A percentile compares a stretch with the other conserved stretches of the same genome.
phyloP scores from a whole-genome alignment of 2,797 vertebrate genomes.

The Austrolebias charrua region DNA sequence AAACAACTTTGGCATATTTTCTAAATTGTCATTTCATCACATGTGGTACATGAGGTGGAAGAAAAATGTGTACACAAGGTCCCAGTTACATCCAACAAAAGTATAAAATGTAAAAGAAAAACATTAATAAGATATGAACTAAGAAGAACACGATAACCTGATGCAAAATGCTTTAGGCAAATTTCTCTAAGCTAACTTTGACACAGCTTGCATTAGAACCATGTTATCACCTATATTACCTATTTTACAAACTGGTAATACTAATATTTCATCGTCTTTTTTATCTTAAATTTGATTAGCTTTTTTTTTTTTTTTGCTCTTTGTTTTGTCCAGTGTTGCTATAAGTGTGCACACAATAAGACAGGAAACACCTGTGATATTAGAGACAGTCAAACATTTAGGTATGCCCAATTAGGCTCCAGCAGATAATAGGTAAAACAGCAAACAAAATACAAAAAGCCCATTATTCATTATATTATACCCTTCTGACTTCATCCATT shows the following conservation, averaged over 20 bases:
- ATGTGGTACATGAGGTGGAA: no score
- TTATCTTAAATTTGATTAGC: background rate
- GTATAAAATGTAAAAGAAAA: no score
- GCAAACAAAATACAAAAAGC: constrained; percentile 30
- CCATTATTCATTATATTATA: constrained; percentile 27
- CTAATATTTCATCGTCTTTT: background rate
- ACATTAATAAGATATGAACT: no score
- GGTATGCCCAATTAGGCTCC: constrained; percentile 15
- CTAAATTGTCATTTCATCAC: background rate
- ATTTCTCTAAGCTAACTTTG: background rate
- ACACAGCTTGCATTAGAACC: background rate
- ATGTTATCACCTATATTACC: background rate
- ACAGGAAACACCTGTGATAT: background rate
- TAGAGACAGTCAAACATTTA: constrained; percentile 1
- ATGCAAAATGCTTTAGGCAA: background rate
- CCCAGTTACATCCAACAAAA: no score
- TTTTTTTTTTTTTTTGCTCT: background rate
- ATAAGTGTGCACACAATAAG: background rate
- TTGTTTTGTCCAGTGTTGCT: background rate
- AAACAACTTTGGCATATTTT: constrained; percentile 1
- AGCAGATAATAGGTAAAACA: constrained; percentile 31
- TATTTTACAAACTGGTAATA: background rate
- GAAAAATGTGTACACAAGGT: no score
- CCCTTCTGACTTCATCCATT: constrained; percentile 30
- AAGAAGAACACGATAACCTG: no score